Base-by-base conservation (phyloP, 2,888 invertebrate species). In the Carpatolechia fugitivella region DNA sequence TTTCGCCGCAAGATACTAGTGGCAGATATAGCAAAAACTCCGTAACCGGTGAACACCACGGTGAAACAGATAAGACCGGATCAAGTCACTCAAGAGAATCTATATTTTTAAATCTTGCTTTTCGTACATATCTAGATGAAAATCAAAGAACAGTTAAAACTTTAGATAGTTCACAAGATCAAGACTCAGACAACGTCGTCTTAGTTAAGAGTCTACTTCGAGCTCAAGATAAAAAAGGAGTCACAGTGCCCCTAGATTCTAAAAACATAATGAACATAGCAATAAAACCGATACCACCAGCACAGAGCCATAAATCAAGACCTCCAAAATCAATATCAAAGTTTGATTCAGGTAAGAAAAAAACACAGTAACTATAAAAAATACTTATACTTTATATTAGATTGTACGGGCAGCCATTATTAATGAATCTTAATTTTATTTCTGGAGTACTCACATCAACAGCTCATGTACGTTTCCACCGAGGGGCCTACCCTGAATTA, bases 211-310 rank as follows among this genome's bases (percentile, higher is more conserved):
- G 79, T 3, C 57, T 62, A 58, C 58, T 83, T 14, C 66, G 60
- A 55, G 1, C 38, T 11, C 53, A 66, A 31, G 60, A 67, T 44
- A 68, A 68, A 3, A 63, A 66, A 47, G 72, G 74, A 66, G 68
- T 84, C 51, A 68, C 57, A 56, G 66, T 86, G 56, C 76, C 77
- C 0, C 67, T 86, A 40, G 75, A 80, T 68, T 56, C 62, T 1
- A 62, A 76, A 13, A 69, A 74, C 53, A 68, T 80, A 51, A 64
- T 88, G 46, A 58, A 58, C 1, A 63, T 83, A 57, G 59, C 66
- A 64, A 68, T 76, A 24, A 70, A 69, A 56, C 18, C 49, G 18
- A 1, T n/a, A 18, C 31, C 49, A 35, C n/a, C 13, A 8, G 7
- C 65, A 61, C 11, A 56, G 5, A 16, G 52, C 52, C 54, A n/a